Base-by-base conservation (phyloP, 2,888 invertebrate species). In the Pollenia amentaria region DNA sequence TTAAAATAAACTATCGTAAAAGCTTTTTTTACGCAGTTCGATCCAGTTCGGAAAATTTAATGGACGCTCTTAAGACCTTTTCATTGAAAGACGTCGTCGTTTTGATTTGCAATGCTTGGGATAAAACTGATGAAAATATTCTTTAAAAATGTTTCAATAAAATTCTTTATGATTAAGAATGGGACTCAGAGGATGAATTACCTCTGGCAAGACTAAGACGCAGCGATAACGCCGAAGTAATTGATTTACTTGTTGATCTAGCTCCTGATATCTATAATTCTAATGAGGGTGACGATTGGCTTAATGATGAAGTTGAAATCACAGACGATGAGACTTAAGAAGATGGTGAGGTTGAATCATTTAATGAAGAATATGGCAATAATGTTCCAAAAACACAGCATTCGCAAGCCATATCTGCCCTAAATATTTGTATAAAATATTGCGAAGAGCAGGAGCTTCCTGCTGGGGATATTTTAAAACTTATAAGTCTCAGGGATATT, bases 271-370 rank as follows among this genome's bases (percentile, higher is more conserved):
- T 77, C 14, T 77, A 70, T 69, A 57, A 60, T 46, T 44, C 40
- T 62, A 62, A 38, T 69, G 60, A 82, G 29, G 48, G 51, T 60
- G 48, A 60, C 18, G 53, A 76, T 9, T 69, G 75, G 69, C 12
- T 82, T n/a, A 76, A 76, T 62, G 73, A 72, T n/a, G 65, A 73
- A 53, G 65, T 51, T 73, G 65, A n/a, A n/a, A n/a, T n/a, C n/a
- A n/a, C n/a, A n/a, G n/a, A n/a, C n/a, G n/a, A n/a, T n/a, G n/a
- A n/a, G n/a, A n/a, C n/a, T n/a, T n/a, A n/a, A n/a, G n/a, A n/a
- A n/a, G n/a, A n/a, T n/a, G n/a, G n/a, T n/a, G n/a, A n/a, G n/a
- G n/a, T n/a, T n/a, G n/a, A n/a, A n/a, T n/a, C n/a, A n/a, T n/a
- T n/a, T n/a, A n/a, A n/a, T n/a, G n/a, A n/a, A n/a, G n/a, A n/a